phyloP scores from a whole-genome alignment of 2,113 vertebrate genomes.

The Cyanoramphus novaezelandiae region DNA sequence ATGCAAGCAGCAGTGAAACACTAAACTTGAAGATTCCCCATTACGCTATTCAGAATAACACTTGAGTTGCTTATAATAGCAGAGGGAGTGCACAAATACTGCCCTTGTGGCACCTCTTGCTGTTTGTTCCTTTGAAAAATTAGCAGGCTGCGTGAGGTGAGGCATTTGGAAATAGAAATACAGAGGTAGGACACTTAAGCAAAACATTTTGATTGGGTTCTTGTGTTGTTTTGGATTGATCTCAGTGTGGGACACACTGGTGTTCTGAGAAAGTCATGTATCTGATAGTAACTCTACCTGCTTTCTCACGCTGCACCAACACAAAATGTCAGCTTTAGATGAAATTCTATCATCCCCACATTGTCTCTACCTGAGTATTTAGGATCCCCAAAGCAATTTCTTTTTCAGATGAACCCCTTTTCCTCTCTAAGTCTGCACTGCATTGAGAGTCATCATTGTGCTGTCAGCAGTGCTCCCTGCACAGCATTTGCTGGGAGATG shows the following conservation, averaged over 20 bases:
- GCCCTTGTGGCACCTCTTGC: conserved; percentile 7
- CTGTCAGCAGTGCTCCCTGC: neutral
- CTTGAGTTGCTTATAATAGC: conserved; percentile 51
- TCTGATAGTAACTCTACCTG: neutral
- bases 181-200: neutral
- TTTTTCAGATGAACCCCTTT: conserved; percentile 14
- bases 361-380: neutral
- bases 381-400: neutral
- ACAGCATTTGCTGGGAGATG: neutral
- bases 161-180: conserved; percentile 1
- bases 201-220: neutral
- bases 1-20: conserved; percentile 41
- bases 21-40: conserved; percentile 53
- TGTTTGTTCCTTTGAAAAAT: conserved; percentile 1
- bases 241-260: neutral
- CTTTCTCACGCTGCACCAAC: neutral
- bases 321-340: neutral
- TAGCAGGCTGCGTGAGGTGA: neutral
- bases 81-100: conserved; percentile 8
- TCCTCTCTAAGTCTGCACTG: neutral
- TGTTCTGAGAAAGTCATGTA: conserved; percentile 3
- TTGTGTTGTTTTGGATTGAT: neutral
- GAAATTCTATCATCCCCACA: neutral
- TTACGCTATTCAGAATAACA: conserved; percentile 51
- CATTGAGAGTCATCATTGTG: neutral